Percentiles rank a stretch among this genome's conserved stretches.
These are phyloP conservation scores for Epistrophe eligans DNA, from an alignment of 2,888 invertebrate species.

Conservation along the genomic window DNA sequence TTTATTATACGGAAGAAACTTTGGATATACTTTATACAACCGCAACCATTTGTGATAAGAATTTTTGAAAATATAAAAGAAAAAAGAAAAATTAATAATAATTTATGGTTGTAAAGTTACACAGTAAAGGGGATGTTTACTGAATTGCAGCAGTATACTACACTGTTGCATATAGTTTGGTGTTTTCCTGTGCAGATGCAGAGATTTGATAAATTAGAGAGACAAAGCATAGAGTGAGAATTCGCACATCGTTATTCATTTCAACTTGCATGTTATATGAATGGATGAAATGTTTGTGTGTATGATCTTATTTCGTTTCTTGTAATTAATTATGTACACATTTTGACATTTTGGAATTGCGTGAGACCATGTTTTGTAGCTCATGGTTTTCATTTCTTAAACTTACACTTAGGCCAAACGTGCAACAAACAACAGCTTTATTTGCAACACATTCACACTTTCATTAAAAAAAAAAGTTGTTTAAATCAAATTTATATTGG, in stretches of 20 bases:
- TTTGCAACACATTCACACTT: too few species aligned
- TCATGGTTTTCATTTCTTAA: too few species aligned
- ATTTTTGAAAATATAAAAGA: constrained; percentile 24
- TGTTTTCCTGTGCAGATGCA: constrained; percentile 34
- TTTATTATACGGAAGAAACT: constrained; percentile 51
- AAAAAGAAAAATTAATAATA: constrained; percentile 15
- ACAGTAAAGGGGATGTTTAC: constrained; percentile 20
- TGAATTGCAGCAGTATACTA: constrained; percentile 6
- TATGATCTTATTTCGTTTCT: not conserved
- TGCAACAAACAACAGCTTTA: too few species aligned
- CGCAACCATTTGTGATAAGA: constrained; percentile 46
- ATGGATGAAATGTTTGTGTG: not conserved
- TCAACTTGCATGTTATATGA: not conserved
- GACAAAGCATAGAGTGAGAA: constrained; percentile 20
- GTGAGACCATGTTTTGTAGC: not conserved
- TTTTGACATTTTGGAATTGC: not conserved
- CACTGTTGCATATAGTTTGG: constrained; percentile 23
- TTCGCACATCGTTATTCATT: constrained; percentile 37
- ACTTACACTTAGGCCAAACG: too few species aligned
- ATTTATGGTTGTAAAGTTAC: constrained; percentile 39
- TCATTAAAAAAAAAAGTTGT: too few species aligned
- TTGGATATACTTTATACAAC: constrained; percentile 43
- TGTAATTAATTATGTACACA: not conserved
- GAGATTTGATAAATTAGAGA: not conserved
- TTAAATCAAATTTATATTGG: too few species aligned